Evolutionary conservation across 2,888 invertebrate genomes (phyloP).

Genomic region (Athetis lepigone): DNA sequence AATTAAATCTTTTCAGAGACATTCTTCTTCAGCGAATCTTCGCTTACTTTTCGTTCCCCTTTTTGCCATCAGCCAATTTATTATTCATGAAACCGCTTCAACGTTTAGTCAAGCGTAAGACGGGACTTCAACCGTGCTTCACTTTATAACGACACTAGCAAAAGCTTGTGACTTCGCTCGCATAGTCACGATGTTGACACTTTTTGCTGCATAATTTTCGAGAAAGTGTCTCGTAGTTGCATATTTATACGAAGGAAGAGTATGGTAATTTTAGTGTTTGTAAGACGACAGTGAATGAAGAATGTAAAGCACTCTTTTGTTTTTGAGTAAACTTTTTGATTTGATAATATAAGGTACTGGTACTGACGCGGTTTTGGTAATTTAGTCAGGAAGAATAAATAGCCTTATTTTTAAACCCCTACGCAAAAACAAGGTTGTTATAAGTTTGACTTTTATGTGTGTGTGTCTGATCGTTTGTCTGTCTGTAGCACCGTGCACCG

Average conservation of each 20-base stretch:
- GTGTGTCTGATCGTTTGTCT: no score
- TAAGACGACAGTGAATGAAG: not conserved
- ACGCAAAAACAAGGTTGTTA: no score
- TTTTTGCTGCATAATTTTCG: conserved; percentile 17
- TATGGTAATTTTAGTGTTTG: not conserved
- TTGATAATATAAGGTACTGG: no score
- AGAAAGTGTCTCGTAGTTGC: conserved; percentile 3
- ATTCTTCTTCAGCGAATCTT: conserved; percentile 36
- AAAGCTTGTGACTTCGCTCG: conserved; percentile 11
- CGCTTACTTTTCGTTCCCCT: conserved; percentile 39
- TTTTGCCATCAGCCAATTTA: conserved; percentile 53
- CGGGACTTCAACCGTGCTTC: conserved; percentile 27
- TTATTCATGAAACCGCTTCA: conserved; percentile 58
- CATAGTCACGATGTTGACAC: conserved; percentile 22
- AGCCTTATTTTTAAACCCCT: no score
- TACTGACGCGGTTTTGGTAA: no score
- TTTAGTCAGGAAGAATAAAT: no score
- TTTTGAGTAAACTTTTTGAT: not conserved
- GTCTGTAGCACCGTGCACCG: no score
- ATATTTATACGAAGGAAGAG: conserved; percentile 12
- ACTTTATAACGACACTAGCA: conserved; percentile 33
- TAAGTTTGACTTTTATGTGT: no score
- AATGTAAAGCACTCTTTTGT: not conserved
- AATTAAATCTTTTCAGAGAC: conserved; percentile 44
- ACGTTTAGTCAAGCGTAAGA: conserved; percentile 41